phyloP scores from a whole-genome alignment of 2,888 invertebrate species.

The Coelinius sp. region DNA sequence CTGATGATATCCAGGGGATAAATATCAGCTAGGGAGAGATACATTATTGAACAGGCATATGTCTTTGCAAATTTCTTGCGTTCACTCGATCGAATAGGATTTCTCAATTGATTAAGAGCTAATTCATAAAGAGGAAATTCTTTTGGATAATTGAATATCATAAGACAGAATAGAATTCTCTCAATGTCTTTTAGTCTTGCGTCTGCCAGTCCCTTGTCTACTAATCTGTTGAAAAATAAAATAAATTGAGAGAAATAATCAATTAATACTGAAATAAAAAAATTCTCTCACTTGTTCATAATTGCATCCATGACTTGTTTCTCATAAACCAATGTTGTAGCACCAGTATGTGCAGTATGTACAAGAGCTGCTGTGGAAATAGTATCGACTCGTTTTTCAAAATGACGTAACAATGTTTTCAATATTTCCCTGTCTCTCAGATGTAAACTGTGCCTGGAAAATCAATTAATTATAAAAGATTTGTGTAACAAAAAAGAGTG shows the following conservation, averaged over 20 bases:
- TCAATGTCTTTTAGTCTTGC: slow-evolving; percentile 83
- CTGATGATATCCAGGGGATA: slow-evolving; percentile 71
- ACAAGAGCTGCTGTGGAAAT: slow-evolving; percentile 76
- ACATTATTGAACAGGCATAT: slow-evolving; percentile 43
- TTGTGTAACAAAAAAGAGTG: neutral
- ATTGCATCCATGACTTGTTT: slow-evolving; percentile 71
- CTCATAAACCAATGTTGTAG: slow-evolving; percentile 72
- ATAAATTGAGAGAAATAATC: neutral
- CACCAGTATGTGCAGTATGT: slow-evolving; percentile 78
- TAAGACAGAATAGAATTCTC: slow-evolving; percentile 76
- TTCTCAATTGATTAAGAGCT: slow-evolving; percentile 72
- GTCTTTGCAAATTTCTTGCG: slow-evolving; percentile 65
- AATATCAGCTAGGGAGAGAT: slow-evolving; percentile 46
- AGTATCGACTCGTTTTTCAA: slow-evolving; percentile 73
- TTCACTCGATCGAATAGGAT: slow-evolving; percentile 74
- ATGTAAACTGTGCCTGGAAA: slow-evolving; percentile 49
- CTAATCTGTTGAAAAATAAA: slow-evolving; percentile 63
- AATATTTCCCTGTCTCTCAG: slow-evolving; percentile 17
- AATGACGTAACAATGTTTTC: slow-evolving; percentile 19
- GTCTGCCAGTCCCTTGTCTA: slow-evolving; percentile 68
- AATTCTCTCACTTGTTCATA: slow-evolving; percentile 66
- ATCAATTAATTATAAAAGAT: no score
- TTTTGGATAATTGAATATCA: slow-evolving; percentile 75
- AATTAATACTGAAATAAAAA: neutral
- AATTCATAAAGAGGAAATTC: slow-evolving; percentile 70